These are phyloP conservation scores for Sinelater perroti DNA, from an alignment of 2,888 invertebrate genomes.

Conservation along the genomic window DNA sequence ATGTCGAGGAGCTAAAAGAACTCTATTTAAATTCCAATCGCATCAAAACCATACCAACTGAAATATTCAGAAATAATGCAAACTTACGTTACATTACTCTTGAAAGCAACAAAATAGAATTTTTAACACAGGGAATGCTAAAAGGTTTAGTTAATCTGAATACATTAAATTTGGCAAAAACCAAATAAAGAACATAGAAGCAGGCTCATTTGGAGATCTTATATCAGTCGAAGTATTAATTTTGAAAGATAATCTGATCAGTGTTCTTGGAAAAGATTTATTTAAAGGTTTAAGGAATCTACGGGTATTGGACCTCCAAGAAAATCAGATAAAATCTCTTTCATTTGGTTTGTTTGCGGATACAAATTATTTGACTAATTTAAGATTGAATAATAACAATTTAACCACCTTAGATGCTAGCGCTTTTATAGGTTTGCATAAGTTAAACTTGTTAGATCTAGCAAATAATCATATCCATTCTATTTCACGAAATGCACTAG, in stretches of 20 bases:
- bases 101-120: slow-evolving; percentile 4
- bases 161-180: slow-evolving; percentile 12
- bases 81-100: not conserved
- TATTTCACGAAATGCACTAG: too few relatives aligned
- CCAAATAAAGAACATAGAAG: too few relatives aligned
- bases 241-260: slow-evolving; percentile 2
- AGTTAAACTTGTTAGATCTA: too few relatives aligned
- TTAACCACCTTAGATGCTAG: not conserved
- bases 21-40: slow-evolving; percentile 4
- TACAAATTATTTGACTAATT: not conserved
- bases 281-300: slow-evolving; percentile 1
- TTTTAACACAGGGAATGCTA: not conserved
- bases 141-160: slow-evolving; percentile 15
- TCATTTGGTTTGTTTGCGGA: slow-evolving; percentile 9
- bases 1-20: not conserved
- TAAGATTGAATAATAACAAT: slow-evolving; percentile 1
- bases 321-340: slow-evolving; percentile 5
- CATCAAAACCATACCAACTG: slow-evolving; percentile 4
- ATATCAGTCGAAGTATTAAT: not conserved
- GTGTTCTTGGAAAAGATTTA: not conserved
- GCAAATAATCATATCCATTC: too few relatives aligned
- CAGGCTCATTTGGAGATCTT: too few relatives aligned
- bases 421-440: slow-evolving; percentile 2
- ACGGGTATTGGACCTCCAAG: not conserved
- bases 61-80: not conserved